Conservation (phyloP, 2,888 invertebrate species). For the Chrysolina haemoptera region DNA sequence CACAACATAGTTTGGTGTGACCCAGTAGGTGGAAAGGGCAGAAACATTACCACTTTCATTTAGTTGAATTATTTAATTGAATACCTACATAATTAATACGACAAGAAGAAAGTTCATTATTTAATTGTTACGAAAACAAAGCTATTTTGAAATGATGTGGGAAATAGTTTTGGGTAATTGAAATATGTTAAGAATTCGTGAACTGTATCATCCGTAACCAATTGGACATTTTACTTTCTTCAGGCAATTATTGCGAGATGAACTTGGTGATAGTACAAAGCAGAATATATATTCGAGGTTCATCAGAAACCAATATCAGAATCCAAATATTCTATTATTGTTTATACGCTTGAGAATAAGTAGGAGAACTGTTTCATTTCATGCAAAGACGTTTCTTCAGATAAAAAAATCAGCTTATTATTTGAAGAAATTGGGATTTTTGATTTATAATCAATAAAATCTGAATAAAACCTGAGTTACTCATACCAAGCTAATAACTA, state of each 20-base stretch:
- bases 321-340: too few relatives aligned
- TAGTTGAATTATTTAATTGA: not conserved
- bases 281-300: too few relatives aligned
- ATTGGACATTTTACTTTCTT: not conserved
- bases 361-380: not conserved
- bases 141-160: not conserved
- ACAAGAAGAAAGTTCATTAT: slow-evolving; percentile 10
- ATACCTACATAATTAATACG: not conserved
- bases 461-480: too few relatives aligned
- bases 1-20: not conserved
- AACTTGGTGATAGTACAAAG: too few relatives aligned
- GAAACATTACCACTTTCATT: not conserved
- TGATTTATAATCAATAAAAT: too few relatives aligned
- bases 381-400: too few relatives aligned
- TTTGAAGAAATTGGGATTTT: too few relatives aligned
- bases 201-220: not conserved
- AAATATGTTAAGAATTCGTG: not conserved
- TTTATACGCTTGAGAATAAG: too few relatives aligned
- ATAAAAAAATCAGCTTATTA: too few relatives aligned
- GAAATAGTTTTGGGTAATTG: not conserved
- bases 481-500: too few relatives aligned
- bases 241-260: not conserved
- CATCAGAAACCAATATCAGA: too few relatives aligned
- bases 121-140: slow-evolving; percentile 3
- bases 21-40: not conserved